Evolutionary conservation across 64 coral and sea anemone species (phyloP), one percentile per base, ranked within the genome.

Genomic region (Catalaphyllia jardinei): DNA sequence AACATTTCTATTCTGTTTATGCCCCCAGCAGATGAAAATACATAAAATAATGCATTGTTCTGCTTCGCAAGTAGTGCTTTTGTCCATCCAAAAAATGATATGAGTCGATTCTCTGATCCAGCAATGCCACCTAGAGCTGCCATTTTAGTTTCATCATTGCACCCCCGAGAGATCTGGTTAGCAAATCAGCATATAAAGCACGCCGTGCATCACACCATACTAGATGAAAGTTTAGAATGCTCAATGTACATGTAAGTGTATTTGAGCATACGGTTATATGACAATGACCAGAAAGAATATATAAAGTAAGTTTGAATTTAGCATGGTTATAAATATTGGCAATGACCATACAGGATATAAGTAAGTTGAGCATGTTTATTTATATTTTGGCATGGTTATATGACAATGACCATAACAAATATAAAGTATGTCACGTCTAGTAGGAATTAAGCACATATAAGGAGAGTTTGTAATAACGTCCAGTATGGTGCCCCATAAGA

Each of bases 1-100:
- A 82, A 65, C 88, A 81, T 55, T 83, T 94, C 87, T 75, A 88
- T 62, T 75, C 54, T 52, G 17, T 75, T n/a, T 59, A 27, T 75
- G 55, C 60, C 20, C 17, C 54, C 35, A 76, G 60, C 19, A 55
- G 50, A 76, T n/a, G 20, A 42, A 62, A 75, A 74, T 52, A 31
- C 54, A 88, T 20, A n/a, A n/a, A n/a, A n/a, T 61, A 73, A 87
- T 75, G 71, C 24, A 87, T 62, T 88, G 72, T 88, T 88, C 86
- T 61, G 72, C 54, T 77, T 88, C 9, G 86, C 54, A 76, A 76
- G 55, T 28, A 77, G 72, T 76, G 86, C 72, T 88, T 88, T 88
- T 39, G 52, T 76, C 20, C 86, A 5, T 74, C 77, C 24, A 88
- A 88, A 88, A 62, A 88, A 88, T 18, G 73, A 72, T 75, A 55